Conservation (phyloP, 2,888 invertebrate genomes). For the Hylaea fasciaria region DNA sequence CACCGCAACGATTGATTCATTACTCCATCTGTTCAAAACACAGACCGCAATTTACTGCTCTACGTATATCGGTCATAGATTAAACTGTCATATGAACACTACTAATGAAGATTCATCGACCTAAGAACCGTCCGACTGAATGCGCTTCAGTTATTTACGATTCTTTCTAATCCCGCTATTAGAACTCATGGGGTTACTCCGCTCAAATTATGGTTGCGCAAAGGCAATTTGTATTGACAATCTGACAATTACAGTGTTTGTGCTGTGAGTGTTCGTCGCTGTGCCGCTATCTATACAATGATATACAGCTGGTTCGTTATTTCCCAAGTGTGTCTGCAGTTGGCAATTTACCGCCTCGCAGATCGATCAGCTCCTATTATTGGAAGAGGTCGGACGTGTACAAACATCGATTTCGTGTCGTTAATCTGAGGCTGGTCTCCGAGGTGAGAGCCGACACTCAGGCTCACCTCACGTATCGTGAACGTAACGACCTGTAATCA, state of each 20-base stretch:
- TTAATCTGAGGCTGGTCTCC: constrained; percentile 72
- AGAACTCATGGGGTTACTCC: constrained; percentile 41
- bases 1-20: constrained; percentile 78
- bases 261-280: constrained; percentile 54
- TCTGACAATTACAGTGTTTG: constrained; percentile 69
- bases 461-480: constrained; percentile 78
- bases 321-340: constrained; percentile 73
- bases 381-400: constrained; percentile 83
- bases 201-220: constrained; percentile 44
- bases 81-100: constrained; percentile 53
- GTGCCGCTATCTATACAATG: constrained; percentile 52
- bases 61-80: constrained; percentile 51
- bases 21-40: constrained; percentile 63
- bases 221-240: constrained; percentile 60
- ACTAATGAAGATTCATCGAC: constrained; percentile 61
- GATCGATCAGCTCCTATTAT: constrained; percentile 82
- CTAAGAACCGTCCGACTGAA: constrained; percentile 39
- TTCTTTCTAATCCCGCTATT: constrained; percentile 48
- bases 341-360: constrained; percentile 78
- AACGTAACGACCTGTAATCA: constrained; percentile 75
- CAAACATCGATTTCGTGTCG: constrained; percentile 83
- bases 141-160: constrained; percentile 47
- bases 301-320: constrained; percentile 73
- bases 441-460: constrained; percentile 73
- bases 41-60: constrained; percentile 60